Percentiles rank a stretch among this genome's conserved stretches.
Evolutionary conservation across 2,113 vertebrate species (phyloP).

Genomic region (Strix aluco): DNA sequence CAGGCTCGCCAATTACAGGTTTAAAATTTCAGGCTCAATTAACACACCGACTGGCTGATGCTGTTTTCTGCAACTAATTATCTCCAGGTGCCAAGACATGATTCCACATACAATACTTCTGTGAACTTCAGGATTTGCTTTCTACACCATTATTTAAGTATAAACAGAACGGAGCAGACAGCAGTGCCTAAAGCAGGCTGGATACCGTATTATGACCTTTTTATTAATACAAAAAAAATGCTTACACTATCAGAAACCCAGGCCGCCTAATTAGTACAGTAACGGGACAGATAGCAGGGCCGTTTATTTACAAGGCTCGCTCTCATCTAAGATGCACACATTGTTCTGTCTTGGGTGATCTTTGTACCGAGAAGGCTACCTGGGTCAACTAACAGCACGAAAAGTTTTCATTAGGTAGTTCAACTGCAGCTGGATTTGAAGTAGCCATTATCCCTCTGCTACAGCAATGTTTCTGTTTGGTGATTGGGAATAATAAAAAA

Average conservation of each 20-base stretch:
- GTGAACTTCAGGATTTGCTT: constrained; percentile 24
- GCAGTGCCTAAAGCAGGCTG: not conserved
- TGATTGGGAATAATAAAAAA: not conserved
- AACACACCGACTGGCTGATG: not conserved
- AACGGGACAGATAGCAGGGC: not conserved
- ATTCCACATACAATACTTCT: not conserved
- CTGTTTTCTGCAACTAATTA: constrained; percentile 27
- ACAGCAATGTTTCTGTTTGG: not conserved
- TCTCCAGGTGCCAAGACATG: not conserved
- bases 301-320: not conserved
- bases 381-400: not conserved
- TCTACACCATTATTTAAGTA: not conserved
- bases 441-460: not conserved
- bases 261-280: not conserved
- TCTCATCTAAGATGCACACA: not conserved
- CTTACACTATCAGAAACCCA: constrained; percentile 9
- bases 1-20: not conserved
- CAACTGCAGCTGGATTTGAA: not conserved
- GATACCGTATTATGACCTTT: constrained; percentile 24
- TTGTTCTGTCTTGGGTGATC: not conserved
- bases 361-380: not conserved
- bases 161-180: not conserved
- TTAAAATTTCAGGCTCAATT: constrained; percentile 46
- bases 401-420: not conserved
- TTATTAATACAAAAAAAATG: not conserved